These are phyloP conservation scores for Pollenia angustigena DNA, from an alignment of 2,888 invertebrate species.

Conservation along the genomic window DNA sequence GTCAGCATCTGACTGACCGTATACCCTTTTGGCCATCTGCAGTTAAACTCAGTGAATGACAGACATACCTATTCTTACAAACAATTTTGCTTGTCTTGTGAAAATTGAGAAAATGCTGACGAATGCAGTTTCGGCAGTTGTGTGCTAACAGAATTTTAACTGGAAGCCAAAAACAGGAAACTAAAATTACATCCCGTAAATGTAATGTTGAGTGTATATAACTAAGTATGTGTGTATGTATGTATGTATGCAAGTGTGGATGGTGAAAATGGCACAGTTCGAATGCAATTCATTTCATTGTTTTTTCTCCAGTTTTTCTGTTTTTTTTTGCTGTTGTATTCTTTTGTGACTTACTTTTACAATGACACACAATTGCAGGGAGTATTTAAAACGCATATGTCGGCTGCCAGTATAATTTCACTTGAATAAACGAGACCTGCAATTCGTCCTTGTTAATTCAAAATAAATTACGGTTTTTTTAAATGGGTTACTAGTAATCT, in stretches of 20 bases:
- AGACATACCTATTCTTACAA: neutral
- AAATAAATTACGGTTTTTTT: neutral
- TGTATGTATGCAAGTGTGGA: neutral
- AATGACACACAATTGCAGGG: slow-evolving; percentile 43
- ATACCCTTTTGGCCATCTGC: neutral
- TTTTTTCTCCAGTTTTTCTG: neutral
- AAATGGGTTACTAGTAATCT: neutral
- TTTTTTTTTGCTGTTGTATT: neutral
- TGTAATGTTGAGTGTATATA: neutral
- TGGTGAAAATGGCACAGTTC: neutral
- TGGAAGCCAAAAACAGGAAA: neutral
- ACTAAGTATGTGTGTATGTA: too few relatives aligned
- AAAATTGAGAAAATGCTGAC: slow-evolving; percentile 51
- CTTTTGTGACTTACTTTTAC: neutral
- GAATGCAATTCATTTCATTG: slow-evolving; percentile 2
- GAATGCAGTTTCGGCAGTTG: slow-evolving; percentile 16
- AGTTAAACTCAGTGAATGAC: neutral
- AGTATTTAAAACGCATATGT: slow-evolving; percentile 40
- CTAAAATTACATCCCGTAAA: neutral
- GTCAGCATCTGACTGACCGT: too few relatives aligned
- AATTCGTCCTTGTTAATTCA: neutral
- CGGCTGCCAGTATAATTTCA: slow-evolving; percentile 7
- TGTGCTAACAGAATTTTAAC: neutral
- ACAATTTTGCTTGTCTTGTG: slow-evolving; percentile 10
- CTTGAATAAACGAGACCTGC: neutral